Evolutionary conservation across 2,888 invertebrate species (phyloP).

Genomic region (Chymomyza fuscimana): DNA sequence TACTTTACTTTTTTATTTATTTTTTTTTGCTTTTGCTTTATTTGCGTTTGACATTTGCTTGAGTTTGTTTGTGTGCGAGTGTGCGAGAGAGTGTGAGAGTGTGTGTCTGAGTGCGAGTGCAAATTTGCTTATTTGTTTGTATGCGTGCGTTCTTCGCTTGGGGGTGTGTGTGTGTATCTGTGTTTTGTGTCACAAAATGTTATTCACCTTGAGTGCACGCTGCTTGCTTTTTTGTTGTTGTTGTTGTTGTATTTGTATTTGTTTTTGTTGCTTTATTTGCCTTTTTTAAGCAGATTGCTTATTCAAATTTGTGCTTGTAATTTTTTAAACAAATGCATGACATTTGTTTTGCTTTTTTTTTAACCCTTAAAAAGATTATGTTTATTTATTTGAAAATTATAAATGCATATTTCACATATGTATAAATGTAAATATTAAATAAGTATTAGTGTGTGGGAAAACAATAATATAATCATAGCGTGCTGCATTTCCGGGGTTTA

Average conservation of each 20-base stretch:
- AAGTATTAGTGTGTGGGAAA: too few relatives aligned
- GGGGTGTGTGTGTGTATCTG: background rate
- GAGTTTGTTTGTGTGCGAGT: background rate
- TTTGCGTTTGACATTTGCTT: background rate
- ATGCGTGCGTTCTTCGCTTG: constrained; percentile 1
- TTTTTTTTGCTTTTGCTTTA: constrained; percentile 12
- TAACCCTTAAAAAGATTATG: background rate
- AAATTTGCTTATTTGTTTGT: constrained; percentile 11
- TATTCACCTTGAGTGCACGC: background rate
- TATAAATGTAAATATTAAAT: constrained; percentile 19
- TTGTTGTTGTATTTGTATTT: background rate
- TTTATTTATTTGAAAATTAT: background rate
- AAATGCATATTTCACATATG: background rate
- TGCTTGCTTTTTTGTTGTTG: background rate
- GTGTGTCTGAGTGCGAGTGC: background rate
- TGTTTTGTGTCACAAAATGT: background rate
- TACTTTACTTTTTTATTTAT: background rate
- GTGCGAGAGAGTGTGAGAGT: background rate
- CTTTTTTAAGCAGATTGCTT: background rate
- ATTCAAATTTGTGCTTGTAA: constrained; percentile 15
- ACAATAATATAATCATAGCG: too few relatives aligned
- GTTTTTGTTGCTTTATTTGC: background rate
- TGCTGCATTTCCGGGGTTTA: too few relatives aligned
- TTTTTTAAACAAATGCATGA: constrained; percentile 18
- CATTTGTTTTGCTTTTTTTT: background rate